phyloP scores from a whole-genome alignment of 2,113 vertebrate genomes.

The Macquaria australasica region DNA sequence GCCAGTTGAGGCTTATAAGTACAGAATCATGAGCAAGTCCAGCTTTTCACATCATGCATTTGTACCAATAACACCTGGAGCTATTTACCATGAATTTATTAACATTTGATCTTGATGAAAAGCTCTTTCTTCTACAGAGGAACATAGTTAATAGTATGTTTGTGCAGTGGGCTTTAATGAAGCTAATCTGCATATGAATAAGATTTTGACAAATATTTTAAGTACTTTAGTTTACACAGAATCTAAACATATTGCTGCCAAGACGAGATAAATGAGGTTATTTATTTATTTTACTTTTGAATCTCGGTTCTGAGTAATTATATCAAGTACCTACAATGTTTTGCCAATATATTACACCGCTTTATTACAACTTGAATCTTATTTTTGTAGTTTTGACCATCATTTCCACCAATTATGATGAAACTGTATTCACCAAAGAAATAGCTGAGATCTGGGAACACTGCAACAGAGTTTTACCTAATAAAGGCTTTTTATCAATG shows the following conservation, averaged over 20 bases:
- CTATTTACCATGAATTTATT: not conserved
- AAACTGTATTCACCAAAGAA: not conserved
- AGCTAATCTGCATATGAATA: slow-evolving; percentile 19
- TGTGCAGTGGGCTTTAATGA: not conserved
- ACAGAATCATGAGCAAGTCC: slow-evolving; percentile 4
- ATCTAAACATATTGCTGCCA: not conserved
- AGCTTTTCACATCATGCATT: slow-evolving; percentile 27
- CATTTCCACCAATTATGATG: not conserved
- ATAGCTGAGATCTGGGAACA: not conserved
- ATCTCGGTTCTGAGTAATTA: not conserved
- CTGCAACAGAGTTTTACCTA: not conserved
- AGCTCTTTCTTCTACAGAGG: not conserved
- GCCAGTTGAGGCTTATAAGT: slow-evolving; percentile 18
- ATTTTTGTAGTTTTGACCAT: not conserved
- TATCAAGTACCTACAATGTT: not conserved
- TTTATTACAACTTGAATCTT: not conserved
- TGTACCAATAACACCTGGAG: not conserved
- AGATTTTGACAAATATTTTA: slow-evolving; percentile 1
- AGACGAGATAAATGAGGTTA: slow-evolving; percentile 3
- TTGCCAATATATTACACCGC: not conserved
- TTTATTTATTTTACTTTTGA: not conserved
- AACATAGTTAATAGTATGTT: not conserved
- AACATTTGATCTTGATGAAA: slow-evolving; percentile 10
- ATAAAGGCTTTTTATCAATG: not conserved
- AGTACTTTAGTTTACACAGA: not conserved